These are phyloP conservation scores for Chamaetylas fuelleborni DNA, from an alignment of 2,113 vertebrate genomes.

Conservation along the genomic window DNA sequence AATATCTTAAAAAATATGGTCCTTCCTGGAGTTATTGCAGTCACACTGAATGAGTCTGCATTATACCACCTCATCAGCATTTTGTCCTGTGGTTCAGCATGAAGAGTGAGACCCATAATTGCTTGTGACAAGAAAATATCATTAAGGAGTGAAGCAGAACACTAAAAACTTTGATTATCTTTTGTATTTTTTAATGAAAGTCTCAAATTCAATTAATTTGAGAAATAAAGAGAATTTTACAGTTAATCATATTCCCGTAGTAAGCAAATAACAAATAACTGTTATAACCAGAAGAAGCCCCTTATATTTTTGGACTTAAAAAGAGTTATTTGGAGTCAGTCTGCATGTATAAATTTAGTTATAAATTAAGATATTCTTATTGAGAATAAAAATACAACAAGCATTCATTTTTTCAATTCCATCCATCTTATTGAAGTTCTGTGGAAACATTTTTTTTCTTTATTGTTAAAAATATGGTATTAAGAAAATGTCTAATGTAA, in stretches of 20 bases:
- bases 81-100: not conserved
- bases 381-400: not conserved
- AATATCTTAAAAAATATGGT: not conserved
- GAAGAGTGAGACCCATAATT: not conserved
- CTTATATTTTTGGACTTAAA: not conserved
- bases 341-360: not conserved
- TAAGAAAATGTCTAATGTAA: not conserved
- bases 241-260: not conserved
- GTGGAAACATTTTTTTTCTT: not conserved
- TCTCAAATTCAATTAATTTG: not conserved
- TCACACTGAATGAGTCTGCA: not conserved
- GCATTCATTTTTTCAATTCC: not conserved
- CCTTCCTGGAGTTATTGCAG: not conserved
- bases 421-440: not conserved
- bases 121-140: not conserved
- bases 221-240: not conserved
- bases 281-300: not conserved
- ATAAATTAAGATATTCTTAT: not conserved
- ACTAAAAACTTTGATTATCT: not conserved
- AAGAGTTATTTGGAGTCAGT: not conserved
- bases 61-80: not conserved
- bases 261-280: not conserved
- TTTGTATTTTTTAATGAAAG: not conserved
- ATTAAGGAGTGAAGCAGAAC: not conserved
- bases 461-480: not conserved